Evolutionary conservation across 2,113 vertebrate species (phyloP).

Genomic region (Gallinago jamesoni): DNA sequence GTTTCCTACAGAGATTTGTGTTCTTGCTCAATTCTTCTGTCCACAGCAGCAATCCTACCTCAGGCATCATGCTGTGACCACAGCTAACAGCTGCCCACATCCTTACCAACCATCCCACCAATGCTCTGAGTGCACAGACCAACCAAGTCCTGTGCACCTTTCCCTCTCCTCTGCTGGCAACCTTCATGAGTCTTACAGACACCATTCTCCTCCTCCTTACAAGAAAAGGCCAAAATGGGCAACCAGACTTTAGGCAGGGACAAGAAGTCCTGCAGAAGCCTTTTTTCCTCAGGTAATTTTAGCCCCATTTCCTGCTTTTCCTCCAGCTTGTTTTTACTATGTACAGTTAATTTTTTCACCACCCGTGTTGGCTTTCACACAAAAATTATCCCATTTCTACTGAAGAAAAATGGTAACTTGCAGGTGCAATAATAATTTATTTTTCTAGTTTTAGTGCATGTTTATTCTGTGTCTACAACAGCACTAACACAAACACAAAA

Average conservation of each 20-base stretch:
- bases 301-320: neutral
- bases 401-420: neutral
- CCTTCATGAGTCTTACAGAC: neutral
- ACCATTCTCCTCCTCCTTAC: neutral
- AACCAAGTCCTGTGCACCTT: neutral
- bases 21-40: neutral
- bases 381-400: neutral
- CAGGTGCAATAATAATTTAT: neutral
- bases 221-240: neutral
- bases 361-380: neutral
- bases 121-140: neutral
- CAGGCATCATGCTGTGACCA: neutral
- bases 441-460: neutral
- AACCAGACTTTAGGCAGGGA: neutral
- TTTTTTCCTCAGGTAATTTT: neutral
- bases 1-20: neutral
- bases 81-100: fast-evolving
- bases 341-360: neutral
- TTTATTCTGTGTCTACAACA: neutral
- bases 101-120: fast-evolving
- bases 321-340: neutral
- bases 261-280: neutral
- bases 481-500: neutral
- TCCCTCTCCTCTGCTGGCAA: neutral
- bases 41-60: neutral